phyloP scores from a whole-genome alignment of 2,113 vertebrate genomes.

The Chaenocephalus aceratus region DNA sequence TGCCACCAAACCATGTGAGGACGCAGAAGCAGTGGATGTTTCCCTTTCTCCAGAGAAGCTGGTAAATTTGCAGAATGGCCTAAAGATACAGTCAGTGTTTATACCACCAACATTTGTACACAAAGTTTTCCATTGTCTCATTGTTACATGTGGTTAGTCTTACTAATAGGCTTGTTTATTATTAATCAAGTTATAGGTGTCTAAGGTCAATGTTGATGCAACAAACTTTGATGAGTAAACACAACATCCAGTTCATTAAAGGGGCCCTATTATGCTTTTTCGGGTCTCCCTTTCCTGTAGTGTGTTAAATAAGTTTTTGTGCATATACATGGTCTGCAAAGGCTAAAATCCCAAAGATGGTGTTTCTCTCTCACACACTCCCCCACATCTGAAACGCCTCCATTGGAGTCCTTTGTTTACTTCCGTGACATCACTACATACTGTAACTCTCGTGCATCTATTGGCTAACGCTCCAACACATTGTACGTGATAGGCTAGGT shows the following conservation, averaged over 20 bases:
- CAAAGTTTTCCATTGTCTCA: not conserved
- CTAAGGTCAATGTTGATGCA: not conserved
- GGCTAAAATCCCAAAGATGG: too few relatives aligned
- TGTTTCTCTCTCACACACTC: too few relatives aligned
- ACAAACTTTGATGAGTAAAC: not conserved
- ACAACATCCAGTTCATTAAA: not conserved
- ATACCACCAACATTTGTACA: not conserved
- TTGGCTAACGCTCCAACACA: too few relatives aligned
- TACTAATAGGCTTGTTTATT: not conserved
- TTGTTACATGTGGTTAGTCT: not conserved
- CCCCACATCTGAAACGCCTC: too few relatives aligned
- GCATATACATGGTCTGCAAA: too few relatives aligned
- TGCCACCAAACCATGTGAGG: conserved; percentile 51
- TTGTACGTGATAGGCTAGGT: too few relatives aligned
- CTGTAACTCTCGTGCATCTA: too few relatives aligned
- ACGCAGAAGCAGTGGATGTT: conserved; percentile 73
- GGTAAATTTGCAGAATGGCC: conserved; percentile 70
- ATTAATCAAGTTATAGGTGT: not conserved
- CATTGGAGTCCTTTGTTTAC: too few relatives aligned
- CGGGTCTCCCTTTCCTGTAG: too few relatives aligned
- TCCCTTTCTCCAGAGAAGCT: conserved; percentile 86
- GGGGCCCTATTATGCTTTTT: too few relatives aligned
- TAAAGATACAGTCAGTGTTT: not conserved
- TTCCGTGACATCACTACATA: too few relatives aligned
- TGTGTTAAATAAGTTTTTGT: not conserved